These are phyloP conservation scores for Malurus elegans DNA, from an alignment of 2,113 vertebrate genomes.

Conservation along the genomic window DNA sequence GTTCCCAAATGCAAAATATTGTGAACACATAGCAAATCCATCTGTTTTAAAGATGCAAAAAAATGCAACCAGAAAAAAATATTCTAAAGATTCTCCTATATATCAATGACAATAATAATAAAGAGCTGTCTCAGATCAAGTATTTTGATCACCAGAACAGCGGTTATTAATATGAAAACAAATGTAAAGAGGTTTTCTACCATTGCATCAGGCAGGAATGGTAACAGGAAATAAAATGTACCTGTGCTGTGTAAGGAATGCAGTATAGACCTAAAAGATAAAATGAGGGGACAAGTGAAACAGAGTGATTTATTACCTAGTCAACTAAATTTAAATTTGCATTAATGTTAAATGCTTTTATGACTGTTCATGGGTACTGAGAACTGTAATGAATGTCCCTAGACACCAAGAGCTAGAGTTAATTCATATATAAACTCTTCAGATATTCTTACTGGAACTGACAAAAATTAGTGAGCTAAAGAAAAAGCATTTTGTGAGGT, in stretches of 20 bases:
- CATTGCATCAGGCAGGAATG: not conserved
- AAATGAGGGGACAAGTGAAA: not conserved
- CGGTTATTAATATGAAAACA: not conserved
- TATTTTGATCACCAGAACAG: not conserved
- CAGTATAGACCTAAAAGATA: not conserved
- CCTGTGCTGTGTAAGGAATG: not conserved
- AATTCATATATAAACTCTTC: slow-evolving; percentile 37
- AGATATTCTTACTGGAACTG: slow-evolving; percentile 13
- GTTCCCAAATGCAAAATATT: not conserved
- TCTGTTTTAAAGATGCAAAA: not conserved
- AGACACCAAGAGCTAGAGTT: slow-evolving; percentile 8
- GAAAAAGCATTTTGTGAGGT: slow-evolving; percentile 45
- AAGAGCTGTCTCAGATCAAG: not conserved
- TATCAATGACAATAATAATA: not conserved
- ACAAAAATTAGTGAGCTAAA: slow-evolving; percentile 41
- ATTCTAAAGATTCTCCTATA: not conserved
- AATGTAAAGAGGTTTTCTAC: not conserved
- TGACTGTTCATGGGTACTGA: slow-evolving; percentile 6
- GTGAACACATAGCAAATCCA: not conserved
- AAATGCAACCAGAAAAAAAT: not conserved
- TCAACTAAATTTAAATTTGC: slow-evolving; percentile 54
- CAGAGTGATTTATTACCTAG: slow-evolving; percentile 43
- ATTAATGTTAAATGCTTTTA: slow-evolving; percentile 40
- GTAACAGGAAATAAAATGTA: not conserved
- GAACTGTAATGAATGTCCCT: slow-evolving; percentile 33